phyloP scores from a whole-genome alignment of 2,888 invertebrate genomes.

The Rhodophaea formosa region DNA sequence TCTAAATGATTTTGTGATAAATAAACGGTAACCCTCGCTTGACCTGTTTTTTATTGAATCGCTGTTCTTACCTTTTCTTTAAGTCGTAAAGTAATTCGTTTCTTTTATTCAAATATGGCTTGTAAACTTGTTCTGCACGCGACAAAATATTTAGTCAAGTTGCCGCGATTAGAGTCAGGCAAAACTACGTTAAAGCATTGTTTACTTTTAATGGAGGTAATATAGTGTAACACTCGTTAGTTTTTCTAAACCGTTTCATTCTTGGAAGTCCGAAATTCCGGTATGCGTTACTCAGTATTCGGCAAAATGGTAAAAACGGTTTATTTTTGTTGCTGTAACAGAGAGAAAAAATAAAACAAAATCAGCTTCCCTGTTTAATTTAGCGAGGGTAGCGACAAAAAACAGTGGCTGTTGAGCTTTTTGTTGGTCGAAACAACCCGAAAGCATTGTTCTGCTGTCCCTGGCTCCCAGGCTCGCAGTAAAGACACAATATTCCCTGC shows the following conservation, averaged over 20 bases:
- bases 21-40: slow-evolving; percentile 16
- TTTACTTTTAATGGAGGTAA: slow-evolving; percentile 40
- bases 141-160: slow-evolving; percentile 62
- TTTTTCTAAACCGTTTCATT: neutral
- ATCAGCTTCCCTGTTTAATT: slow-evolving; percentile 76
- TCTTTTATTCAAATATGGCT: slow-evolving; percentile 49
- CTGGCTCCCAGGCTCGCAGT: slow-evolving; percentile 46
- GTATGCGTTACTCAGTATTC: slow-evolving; percentile 27
- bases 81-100: slow-evolving; percentile 48
- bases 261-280: slow-evolving; percentile 2
- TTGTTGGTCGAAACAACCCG: slow-evolving; percentile 71
- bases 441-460: slow-evolving; percentile 73
- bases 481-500: slow-evolving; percentile 55
- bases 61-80: slow-evolving; percentile 25
- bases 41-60: slow-evolving; percentile 25
- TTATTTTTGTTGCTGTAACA: slow-evolving; percentile 49
- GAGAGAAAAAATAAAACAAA: slow-evolving; percentile 64
- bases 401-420: slow-evolving; percentile 67
- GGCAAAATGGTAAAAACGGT: neutral
- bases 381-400: slow-evolving; percentile 74
- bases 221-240: slow-evolving; percentile 1
- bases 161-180: slow-evolving; percentile 56
- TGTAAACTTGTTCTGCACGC: slow-evolving; percentile 56
- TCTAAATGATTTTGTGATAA: slow-evolving; percentile 19
- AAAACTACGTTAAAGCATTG: slow-evolving; percentile 47